Evolutionary conservation across 2,888 invertebrate genomes (phyloP).

Genomic region (Drosophila tanythrix): DNA sequence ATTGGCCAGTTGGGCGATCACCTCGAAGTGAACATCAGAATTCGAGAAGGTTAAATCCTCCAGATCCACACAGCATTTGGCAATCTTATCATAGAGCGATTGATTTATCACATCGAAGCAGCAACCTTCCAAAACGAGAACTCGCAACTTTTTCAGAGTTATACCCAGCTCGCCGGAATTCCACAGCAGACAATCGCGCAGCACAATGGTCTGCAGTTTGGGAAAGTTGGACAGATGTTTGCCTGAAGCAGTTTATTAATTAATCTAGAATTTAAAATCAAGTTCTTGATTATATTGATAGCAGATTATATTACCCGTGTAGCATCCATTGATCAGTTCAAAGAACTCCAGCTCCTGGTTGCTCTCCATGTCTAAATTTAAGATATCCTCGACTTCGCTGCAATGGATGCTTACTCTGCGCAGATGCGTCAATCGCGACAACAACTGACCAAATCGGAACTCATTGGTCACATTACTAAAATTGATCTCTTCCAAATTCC

Average conservation of each 20-base stretch:
- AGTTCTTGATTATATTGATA: not conserved
- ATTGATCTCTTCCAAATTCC: conserved; percentile 57
- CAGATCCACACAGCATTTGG: conserved; percentile 56
- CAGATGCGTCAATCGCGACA: conserved; percentile 47
- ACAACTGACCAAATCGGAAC: conserved; percentile 53
- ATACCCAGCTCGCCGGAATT: conserved; percentile 68
- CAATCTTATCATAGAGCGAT: conserved; percentile 65
- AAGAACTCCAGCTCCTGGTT: conserved; percentile 59
- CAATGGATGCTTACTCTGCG: conserved; percentile 57
- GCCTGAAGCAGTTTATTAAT: conserved; percentile 32
- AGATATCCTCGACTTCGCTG: conserved; percentile 66
- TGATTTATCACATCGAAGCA: conserved; percentile 71
- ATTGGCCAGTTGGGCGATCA: conserved; percentile 61
- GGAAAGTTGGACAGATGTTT: conserved; percentile 61
- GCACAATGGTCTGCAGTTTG: conserved; percentile 51
- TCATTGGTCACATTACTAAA: conserved; percentile 64
- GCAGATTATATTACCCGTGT: conserved; percentile 52
- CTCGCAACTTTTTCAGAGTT: conserved; percentile 47
- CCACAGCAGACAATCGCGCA: conserved; percentile 69
- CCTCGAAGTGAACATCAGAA: conserved; percentile 68
- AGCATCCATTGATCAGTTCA: conserved; percentile 65
- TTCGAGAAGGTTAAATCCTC: conserved; percentile 68
- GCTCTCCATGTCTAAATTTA: conserved; percentile 50
- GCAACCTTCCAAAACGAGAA: conserved; percentile 63
- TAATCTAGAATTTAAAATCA: not conserved